Percentiles rank a stretch among this genome's conserved stretches.
Evolutionary conservation across 1,140 invertebrate genomes (phyloP).

Genomic region (Leptonema lineaticorne): DNA sequence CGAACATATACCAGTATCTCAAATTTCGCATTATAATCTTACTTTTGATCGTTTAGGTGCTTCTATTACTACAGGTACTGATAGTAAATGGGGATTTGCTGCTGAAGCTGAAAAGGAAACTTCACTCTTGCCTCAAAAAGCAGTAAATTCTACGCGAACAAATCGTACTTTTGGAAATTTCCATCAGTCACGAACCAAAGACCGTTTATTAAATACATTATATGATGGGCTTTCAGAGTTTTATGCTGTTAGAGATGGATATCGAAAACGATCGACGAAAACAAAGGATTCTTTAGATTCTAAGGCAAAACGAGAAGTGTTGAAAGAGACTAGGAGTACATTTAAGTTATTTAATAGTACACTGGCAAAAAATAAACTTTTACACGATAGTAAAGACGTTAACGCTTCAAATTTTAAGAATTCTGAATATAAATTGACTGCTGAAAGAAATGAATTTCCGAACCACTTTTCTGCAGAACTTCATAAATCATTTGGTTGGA

Average conservation of each 20-base stretch:
- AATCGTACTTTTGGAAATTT: conserved; percentile 26
- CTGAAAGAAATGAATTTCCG: conserved; percentile 35
- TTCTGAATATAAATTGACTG: conserved; percentile 29
- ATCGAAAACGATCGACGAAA: conserved; percentile 49
- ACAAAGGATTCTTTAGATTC: conserved; percentile 41
- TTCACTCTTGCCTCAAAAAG: conserved; percentile 44
- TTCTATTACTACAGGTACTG: conserved; percentile 53
- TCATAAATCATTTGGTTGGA: not conserved
- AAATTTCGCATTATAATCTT: conserved; percentile 42
- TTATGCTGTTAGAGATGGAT: conserved; percentile 66
- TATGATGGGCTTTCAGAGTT: conserved; percentile 85
- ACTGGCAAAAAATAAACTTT: conserved; percentile 17
- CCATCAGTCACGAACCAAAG: conserved; percentile 44
- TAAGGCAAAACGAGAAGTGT: conserved; percentile 42
- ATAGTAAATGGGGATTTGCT: conserved; percentile 76
- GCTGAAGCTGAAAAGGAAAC: conserved; percentile 61
- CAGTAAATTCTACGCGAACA: not conserved
- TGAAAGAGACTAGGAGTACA: conserved; percentile 53
- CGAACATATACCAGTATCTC: conserved; percentile 19
- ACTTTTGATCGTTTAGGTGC: conserved; percentile 57
- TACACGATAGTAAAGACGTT: not conserved
- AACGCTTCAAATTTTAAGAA: not conserved
- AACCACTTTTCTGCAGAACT: not conserved
- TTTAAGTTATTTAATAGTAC: conserved; percentile 45
- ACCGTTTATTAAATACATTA: conserved; percentile 65